Base-by-base conservation (phyloP, 2,113 vertebrate genomes). In the Clarias batrachus region DNA sequence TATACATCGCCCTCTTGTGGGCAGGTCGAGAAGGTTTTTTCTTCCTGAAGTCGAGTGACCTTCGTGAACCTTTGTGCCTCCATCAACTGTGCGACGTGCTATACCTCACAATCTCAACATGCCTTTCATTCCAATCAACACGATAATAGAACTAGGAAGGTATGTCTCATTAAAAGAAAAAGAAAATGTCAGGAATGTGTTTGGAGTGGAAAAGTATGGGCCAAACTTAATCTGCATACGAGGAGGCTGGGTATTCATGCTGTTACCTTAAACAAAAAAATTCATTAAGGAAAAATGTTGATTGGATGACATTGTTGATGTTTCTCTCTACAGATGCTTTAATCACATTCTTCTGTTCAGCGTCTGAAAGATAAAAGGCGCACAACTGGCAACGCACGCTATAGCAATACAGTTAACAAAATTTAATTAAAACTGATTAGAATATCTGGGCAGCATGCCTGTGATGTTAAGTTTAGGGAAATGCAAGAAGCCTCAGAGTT, bases 231-330 rank as follows among this genome's bases (percentile, higher is more conserved):
- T 82, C 83, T 83, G 85, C 86, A 85, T 77, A 56, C 71, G 73
- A 52, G 80, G 71, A 83, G 41, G 83, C 86, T 4, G 37, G 6
- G 86, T 59, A 80, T 78, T 63, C 86, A 89, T 14, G 65, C 80
- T 12, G 63, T 83, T 87, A 65, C 79, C 87, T 85, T 83, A 86
- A 83, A 89, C 88, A 89, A 85, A 89, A 77, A 86, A 86, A 82
- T 60, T 89, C 74, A 87, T 89, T 89, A 87, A 59, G 76, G 65
- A 89, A 85, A 87, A 89, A 89, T 89, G 88, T 89, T 89, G 86
- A 89, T 89, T 89, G 85, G 74, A 89, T 80, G 86, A 83, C 84
- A 86, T 83, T 86, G 83, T 79, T 73, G 80, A 85, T 89, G 88
- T 83, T 83, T 73, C 74, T 80, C 84, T 33, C 41, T 60, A 33